Base-by-base conservation (phyloP, 2,113 vertebrate species). In the Pogona vitticeps region DNA sequence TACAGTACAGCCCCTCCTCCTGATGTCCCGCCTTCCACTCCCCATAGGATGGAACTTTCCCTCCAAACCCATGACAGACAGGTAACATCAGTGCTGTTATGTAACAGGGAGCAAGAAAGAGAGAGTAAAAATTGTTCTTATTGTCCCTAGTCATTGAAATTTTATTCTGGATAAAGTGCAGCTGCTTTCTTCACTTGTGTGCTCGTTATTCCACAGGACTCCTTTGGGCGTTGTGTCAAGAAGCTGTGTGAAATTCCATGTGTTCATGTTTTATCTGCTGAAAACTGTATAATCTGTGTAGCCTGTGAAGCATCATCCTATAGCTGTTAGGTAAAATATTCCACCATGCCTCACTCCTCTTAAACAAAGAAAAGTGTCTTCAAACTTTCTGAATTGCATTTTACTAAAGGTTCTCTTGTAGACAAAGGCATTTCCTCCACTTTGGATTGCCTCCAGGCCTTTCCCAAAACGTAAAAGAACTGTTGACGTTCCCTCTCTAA, bases 301-400 rank as follows among this genome's bases (percentile, higher is more conserved):
- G 79, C 71, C 85, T 87, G 85, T 63, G 33, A 5, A 75, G 59
- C 59, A 33, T 82, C 79, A 82, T 31, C n/a, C 28, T 42, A 18
- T 65, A 79, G n/a, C 58, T 86, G 78, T 65, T 82, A 76, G 71
- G 58, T 81, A 82, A 87, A 85, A 85, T 56, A 82, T 67, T 67
- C 79, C n/a, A 82, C 79, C 42, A 75, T 72, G n/a, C 58, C 36
- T 63, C 58, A 75, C 20, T 73, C 26, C 23, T 81, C 59, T 81
- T 65, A 80, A 81, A 52, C 63, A 23, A 52, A 81, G 58, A 46
- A 63, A 73, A 86, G 6, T 65, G 73, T 46, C 38, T 61, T 73
- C 20, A 80, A 52, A 75, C 40, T 81, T 73, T 15, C 38, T 63
- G 76, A 70, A 15, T 78, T 85, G 46, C 33, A 23, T 78, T 59